Base-by-base conservation (phyloP, 2,888 invertebrate species). In the Polydrusus cervinus region DNA sequence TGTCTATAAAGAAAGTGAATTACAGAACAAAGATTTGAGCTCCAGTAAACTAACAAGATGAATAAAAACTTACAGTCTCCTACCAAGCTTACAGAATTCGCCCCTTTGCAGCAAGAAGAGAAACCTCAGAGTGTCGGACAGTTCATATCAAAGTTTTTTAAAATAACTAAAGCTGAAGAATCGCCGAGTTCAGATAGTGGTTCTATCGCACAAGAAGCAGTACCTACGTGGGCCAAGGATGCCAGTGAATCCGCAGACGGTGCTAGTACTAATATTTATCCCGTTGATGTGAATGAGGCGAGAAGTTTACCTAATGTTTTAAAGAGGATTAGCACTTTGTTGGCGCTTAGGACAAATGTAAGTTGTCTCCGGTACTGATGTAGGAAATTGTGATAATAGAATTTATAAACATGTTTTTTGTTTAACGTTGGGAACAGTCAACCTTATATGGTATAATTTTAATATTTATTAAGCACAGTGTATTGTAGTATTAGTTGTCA, bases 261-360 rank as follows among this genome's bases (percentile, higher is more conserved):
- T 38, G n/a, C 60, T 16, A 51, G 78, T 14, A 71, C 79, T 13
- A 82, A 69, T 74, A 89, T 89, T 20, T 85, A 85, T 81, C 83
- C 87, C 51, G 89, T 92, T 16, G 91, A 92, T 69, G 89, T 90
- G 53, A 88, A 89, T 14, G 93, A 94, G 85, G 94, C 92, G n/a
- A 89, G 94, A 73, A 95, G 94, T 85, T 89, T 97, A 82, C 93
- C 94, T 0, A 96, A 95, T 89, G 96, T 97, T 76, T 88, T 97
- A 18, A 93, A 93, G 83, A 90, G 97, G 81, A 95, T 97, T 64
- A 95, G 95, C 83, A 96, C 94, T 86, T 91, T 97, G 64, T 89
- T 97, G 55, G 96, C 95, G n/a, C 87, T 93, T 68, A 94, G 93
- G 82, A 93, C 92, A 82, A 92, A 91, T 83, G 95, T 95, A 88